Conservation (phyloP, 2,797 vertebrate genomes). For the Pangasius krempfi region DNA sequence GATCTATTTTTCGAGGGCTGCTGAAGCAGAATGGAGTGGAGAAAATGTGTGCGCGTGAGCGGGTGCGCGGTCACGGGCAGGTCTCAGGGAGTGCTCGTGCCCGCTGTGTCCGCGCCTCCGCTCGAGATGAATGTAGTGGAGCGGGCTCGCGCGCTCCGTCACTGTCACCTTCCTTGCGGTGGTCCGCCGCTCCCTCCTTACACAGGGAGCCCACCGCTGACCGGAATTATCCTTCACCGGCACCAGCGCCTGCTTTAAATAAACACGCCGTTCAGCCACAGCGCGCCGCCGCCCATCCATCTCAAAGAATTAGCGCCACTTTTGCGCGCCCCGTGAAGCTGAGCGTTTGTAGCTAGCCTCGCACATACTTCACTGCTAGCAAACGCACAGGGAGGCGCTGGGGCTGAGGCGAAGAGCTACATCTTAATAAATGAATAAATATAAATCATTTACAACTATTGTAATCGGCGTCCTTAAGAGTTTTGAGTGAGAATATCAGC, state of each 20-base stretch:
- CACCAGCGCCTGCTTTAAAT: conserved; percentile 88
- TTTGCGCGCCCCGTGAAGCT: conserved; percentile 31
- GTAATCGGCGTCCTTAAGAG: neutral
- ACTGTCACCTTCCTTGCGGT: conserved; percentile 84
- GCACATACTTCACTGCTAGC: conserved; percentile 36
- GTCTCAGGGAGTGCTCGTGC: conserved; percentile 55
- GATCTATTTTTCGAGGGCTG: neutral
- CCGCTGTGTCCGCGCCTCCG: conserved; percentile 49
- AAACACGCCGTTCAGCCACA: conserved; percentile 85
- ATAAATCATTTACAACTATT: neutral
- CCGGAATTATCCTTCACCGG: conserved; percentile 86
- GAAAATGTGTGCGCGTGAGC: conserved; percentile 1
- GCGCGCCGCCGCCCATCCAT: conserved; percentile 84
- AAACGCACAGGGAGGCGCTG: conserved; percentile 10
- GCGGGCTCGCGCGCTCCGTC: conserved; percentile 81
- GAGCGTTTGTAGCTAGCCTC: conserved; percentile 31
- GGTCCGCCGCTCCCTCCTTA: conserved; percentile 82
- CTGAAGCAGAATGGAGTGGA: neutral
- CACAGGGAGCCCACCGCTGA: conserved; percentile 85
- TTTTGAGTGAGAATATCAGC: neutral
- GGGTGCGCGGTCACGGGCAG: neutral
- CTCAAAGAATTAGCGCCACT: conserved; percentile 69
- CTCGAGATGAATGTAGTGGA: conserved; percentile 85
- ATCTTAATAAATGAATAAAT: conserved; percentile 22
- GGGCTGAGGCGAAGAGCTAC: conserved; percentile 4